Conservation (phyloP, 1,140 invertebrate genomes). For the Brachionus rotundiformis region DNA sequence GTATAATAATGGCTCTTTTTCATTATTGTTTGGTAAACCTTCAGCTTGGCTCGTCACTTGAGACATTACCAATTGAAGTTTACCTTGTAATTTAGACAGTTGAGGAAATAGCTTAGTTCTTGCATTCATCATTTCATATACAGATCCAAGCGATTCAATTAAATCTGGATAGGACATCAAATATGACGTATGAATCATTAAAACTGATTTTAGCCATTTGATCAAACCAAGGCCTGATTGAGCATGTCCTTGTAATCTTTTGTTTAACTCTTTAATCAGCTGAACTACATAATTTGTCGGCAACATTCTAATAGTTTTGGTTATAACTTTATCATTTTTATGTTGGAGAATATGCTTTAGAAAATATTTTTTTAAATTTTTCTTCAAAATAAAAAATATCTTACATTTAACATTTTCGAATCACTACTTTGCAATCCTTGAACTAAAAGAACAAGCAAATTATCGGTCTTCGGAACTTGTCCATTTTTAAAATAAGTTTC, state of each 20-base stretch:
- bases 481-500: conserved; percentile 22
- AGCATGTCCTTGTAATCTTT: conserved; percentile 57
- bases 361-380: neutral
- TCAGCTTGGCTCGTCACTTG: conserved; percentile 55
- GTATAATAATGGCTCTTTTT: conserved; percentile 2
- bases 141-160: conserved; percentile 57
- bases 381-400: too few relatives aligned
- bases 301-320: conserved; percentile 58
- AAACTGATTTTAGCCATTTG: conserved; percentile 58
- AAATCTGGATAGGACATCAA: conserved; percentile 62
- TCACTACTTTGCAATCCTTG: conserved; percentile 62
- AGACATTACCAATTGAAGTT: conserved; percentile 59
- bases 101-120: conserved; percentile 56
- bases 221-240: conserved; percentile 55
- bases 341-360: conserved; percentile 58
- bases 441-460: conserved; percentile 57
- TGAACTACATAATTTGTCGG: conserved; percentile 58
- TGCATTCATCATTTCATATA: conserved; percentile 61
- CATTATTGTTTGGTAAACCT: neutral
- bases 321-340: conserved; percentile 56
- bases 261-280: conserved; percentile 57
- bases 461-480: conserved; percentile 58
- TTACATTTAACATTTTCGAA: conserved; percentile 59
- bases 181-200: conserved; percentile 60
- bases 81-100: conserved; percentile 58